Evolutionary conservation across 2,797 vertebrate genomes (phyloP).

Genomic region (Xenops minutus): DNA sequence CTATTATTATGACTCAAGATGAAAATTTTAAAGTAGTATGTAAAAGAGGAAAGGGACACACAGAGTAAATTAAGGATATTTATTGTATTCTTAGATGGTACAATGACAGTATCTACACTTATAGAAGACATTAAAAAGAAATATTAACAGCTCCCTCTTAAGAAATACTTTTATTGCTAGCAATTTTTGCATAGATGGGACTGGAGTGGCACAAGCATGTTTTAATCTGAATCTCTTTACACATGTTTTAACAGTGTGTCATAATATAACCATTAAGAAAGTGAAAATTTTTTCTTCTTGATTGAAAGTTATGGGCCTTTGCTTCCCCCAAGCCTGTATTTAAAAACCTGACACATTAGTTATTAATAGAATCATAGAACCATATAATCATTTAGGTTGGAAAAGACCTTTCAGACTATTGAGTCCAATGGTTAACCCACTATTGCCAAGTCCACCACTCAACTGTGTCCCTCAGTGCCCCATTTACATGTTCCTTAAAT

Average conservation of each 20-base stretch:
- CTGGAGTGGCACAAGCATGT: neutral
- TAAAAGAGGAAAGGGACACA: neutral
- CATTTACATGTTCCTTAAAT: neutral
- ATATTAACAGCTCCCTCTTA: neutral
- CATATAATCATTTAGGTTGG: neutral
- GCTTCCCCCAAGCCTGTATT: neutral
- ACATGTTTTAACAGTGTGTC: neutral
- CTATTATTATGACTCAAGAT: neutral
- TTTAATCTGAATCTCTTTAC: conserved; percentile 20
- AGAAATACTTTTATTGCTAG: conserved; percentile 15
- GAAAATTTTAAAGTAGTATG: neutral
- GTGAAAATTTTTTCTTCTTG: neutral
- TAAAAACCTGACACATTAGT: neutral
- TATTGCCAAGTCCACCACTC: neutral
- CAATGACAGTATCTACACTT: neutral
- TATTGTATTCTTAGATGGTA: neutral
- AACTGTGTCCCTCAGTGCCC: neutral
- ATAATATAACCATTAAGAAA: neutral
- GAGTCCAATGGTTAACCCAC: neutral
- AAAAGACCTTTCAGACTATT: neutral
- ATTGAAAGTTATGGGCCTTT: neutral
- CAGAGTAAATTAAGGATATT: neutral
- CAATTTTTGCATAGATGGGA: conserved; percentile 4
- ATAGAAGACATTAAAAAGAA: neutral
- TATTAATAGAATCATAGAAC: neutral